Percentiles rank a stretch among this genome's conserved stretches.
Conservation (phyloP, 2,888 invertebrate species). For the Tenthredo livida region DNA sequence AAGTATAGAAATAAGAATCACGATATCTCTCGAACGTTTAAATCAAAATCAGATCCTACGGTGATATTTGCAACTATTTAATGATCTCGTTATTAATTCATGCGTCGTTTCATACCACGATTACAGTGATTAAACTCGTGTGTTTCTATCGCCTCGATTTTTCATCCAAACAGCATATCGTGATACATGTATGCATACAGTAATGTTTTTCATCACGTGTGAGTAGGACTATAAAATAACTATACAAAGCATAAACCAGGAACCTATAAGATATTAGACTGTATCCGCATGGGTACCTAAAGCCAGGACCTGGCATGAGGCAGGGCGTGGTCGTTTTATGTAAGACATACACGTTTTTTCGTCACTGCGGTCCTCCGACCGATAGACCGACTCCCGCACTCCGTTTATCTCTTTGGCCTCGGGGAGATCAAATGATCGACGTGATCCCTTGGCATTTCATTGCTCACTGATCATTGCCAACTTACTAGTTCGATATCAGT, state of each 20-base stretch:
- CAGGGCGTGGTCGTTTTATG: slow-evolving; percentile 77
- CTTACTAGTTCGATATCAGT: neutral
- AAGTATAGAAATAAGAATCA: neutral
- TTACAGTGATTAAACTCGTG: slow-evolving; percentile 37
- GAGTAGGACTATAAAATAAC: slow-evolving; percentile 2
- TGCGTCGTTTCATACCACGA: slow-evolving; percentile 13
- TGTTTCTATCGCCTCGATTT: slow-evolving; percentile 32
- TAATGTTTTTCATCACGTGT: neutral
- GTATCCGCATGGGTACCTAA: neutral
- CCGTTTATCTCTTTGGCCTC: slow-evolving; percentile 65
- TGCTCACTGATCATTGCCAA: slow-evolving; percentile 35
- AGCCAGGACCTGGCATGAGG: slow-evolving; percentile 55
- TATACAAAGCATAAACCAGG: slow-evolving; percentile 29
- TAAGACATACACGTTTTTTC: slow-evolving; percentile 75
- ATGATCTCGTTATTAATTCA: slow-evolving; percentile 44
- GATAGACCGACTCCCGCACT: slow-evolving; percentile 69
- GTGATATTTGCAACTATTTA: neutral
- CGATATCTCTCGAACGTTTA: slow-evolving; percentile 24
- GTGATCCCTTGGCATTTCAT: slow-evolving; percentile 56
- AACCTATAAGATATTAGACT: neutral
- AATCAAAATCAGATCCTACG: slow-evolving; percentile 13
- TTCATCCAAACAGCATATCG: neutral
- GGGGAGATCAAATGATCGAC: slow-evolving; percentile 64
- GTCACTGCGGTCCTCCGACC: slow-evolving; percentile 68
- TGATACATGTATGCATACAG: neutral